Conservation (phyloP, 2,888 invertebrate genomes). For the Euproctis similis region DNA sequence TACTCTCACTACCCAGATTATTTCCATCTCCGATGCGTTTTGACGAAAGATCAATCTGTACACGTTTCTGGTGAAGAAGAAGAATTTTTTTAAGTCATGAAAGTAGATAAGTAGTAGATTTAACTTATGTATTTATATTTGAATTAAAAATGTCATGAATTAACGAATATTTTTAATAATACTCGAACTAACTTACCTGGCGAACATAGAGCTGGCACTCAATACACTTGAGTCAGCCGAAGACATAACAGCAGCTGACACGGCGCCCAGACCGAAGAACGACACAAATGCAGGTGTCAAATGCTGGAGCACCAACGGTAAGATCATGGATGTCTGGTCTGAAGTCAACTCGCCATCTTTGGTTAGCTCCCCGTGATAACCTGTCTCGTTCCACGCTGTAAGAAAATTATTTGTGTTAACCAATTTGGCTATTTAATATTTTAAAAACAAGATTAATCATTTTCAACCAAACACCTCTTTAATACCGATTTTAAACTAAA, state of each 20-base stretch:
- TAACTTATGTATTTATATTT: too few relatives aligned
- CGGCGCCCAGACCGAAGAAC: constrained; percentile 98
- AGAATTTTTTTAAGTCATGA: neutral
- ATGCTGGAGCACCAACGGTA: constrained; percentile 97
- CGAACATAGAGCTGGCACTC: constrained; percentile 99
- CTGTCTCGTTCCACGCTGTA: constrained; percentile 96
- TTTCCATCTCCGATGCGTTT: constrained; percentile 97
- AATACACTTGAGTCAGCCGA: constrained; percentile 99
- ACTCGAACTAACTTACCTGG: constrained; percentile 63
- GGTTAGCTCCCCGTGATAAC: constrained; percentile 78
- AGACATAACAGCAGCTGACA: constrained; percentile 99
- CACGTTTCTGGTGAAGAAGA: constrained; percentile 81
- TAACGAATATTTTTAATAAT: too few relatives aligned
- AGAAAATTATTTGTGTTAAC: too few relatives aligned
- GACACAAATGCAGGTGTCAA: constrained; percentile 96
- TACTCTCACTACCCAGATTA: constrained; percentile 96
- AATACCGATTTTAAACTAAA: too few relatives aligned
- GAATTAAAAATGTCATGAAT: too few relatives aligned
- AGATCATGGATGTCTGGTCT: constrained; percentile 92
- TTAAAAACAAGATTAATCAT: too few relatives aligned
- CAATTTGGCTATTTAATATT: too few relatives aligned
- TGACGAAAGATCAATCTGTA: constrained; percentile 98
- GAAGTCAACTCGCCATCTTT: constrained; percentile 81
- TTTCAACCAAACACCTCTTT: too few relatives aligned
- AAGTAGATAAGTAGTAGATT: too few relatives aligned